A percentile compares a stretch with the other conserved stretches of the same genome.
These are phyloP conservation scores for Diaprepes abbreviatus DNA, from an alignment of 2,888 invertebrate species.

Conservation along the genomic window DNA sequence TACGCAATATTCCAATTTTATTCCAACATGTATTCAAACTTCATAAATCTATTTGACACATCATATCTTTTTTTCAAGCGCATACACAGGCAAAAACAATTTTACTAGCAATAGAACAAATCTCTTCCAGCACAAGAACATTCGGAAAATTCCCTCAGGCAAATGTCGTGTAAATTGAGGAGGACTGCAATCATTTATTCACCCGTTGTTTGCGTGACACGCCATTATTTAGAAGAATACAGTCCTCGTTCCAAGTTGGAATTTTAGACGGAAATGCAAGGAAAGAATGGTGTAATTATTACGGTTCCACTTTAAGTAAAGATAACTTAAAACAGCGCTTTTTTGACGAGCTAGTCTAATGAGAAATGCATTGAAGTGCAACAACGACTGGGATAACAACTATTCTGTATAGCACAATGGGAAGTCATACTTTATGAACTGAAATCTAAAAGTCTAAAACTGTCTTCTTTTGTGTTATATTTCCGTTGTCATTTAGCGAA, in stretches of 20 bases:
- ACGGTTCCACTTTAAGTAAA: neutral
- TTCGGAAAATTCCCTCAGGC: conserved; percentile 20
- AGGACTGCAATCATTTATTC: conserved; percentile 37
- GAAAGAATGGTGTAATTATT: neutral
- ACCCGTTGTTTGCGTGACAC: conserved; percentile 37
- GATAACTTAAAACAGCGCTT: neutral
- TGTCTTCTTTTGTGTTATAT: no score
- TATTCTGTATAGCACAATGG: no score
- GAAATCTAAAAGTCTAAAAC: no score
- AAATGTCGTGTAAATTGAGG: conserved; percentile 25
- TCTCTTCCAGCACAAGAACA: conserved; percentile 8
- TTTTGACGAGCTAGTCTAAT: neutral
- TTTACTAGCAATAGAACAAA: neutral
- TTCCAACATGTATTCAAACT: no score
- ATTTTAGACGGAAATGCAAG: conserved; percentile 12
- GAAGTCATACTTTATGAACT: no score
- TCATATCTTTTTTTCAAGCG: no score
- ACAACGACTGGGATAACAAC: no score
- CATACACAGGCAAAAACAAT: neutral
- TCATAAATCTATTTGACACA: no score
- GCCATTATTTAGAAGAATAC: conserved; percentile 27
- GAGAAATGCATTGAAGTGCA: no score
- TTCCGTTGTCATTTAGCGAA: no score
- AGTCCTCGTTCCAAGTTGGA: neutral
- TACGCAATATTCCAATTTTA: no score